Conservation (phyloP, 35 echinoderm and acorn worm genomes). For the Hemicentrotus pulcherrimus region DNA sequence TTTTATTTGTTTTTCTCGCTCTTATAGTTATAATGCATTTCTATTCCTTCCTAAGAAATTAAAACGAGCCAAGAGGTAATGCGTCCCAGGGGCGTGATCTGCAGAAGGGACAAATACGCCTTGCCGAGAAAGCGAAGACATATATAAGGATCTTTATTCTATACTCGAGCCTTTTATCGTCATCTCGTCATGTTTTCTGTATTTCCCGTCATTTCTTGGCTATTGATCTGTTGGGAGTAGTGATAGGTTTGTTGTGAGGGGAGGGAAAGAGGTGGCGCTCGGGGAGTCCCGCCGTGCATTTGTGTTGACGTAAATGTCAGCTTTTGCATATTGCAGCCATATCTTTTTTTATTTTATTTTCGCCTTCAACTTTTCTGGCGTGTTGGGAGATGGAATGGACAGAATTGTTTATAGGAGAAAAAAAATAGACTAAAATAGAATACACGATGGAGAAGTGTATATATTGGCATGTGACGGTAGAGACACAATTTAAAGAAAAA, state of each 20-base stretch:
- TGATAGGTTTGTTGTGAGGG: not conserved
- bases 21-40: conserved; percentile 13
- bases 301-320: conserved; percentile 53
- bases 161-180: not conserved
- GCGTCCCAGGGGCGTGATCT: conserved; percentile 27
- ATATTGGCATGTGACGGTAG: not conserved
- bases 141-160: conserved; percentile 34
- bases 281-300: conserved; percentile 23
- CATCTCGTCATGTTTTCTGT: conserved; percentile 6
- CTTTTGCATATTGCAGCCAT: conserved; percentile 40
- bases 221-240: conserved; percentile 15
- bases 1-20: not conserved
- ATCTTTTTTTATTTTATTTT: not conserved
- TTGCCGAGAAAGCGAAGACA: not conserved
- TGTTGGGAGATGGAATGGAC: not conserved
- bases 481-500: not conserved
- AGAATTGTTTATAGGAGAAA: not conserved
- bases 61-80: conserved; percentile 25
- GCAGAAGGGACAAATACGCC: conserved; percentile 21
- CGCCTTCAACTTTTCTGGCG: not conserved
- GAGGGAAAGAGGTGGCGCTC: not conserved
- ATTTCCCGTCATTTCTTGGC: not conserved
- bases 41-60: not conserved
- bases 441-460: not conserved
- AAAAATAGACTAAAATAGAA: not conserved